A percentile compares a stretch with the other conserved stretches of the same genome.
These are phyloP conservation scores for Ditula angustiorana DNA, from an alignment of 2,888 invertebrate genomes.

Conservation along the genomic window DNA sequence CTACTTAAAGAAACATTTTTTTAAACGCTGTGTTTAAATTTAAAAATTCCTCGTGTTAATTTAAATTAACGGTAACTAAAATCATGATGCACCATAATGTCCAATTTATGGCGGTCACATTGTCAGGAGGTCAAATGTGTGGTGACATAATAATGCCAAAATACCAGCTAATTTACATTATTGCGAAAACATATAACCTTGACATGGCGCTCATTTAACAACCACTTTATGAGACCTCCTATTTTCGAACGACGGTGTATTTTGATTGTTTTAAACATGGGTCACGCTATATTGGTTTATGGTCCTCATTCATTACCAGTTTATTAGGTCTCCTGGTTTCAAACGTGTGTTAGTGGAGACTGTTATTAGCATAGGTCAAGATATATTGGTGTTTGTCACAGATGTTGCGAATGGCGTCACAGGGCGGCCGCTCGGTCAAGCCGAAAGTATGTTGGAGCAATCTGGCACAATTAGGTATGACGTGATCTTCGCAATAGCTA, in stretches of 20 bases:
- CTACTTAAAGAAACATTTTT: too few relatives aligned
- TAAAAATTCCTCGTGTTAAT: too few relatives aligned
- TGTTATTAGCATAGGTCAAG: neutral
- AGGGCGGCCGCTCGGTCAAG: conserved; percentile 62
- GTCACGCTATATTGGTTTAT: conserved; percentile 14
- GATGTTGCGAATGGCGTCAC: conserved; percentile 51
- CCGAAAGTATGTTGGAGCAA: conserved; percentile 61
- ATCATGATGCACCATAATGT: neutral
- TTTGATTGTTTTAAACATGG: neutral
- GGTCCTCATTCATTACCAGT: neutral
- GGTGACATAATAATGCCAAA: conserved; percentile 17
- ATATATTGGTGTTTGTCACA: conserved; percentile 16
- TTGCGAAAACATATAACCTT: conserved; percentile 6
- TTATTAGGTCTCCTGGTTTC: neutral
- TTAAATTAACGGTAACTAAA: neutral
- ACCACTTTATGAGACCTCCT: neutral
- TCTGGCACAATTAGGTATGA: conserved; percentile 72
- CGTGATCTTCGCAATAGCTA: conserved; percentile 54
- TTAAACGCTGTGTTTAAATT: too few relatives aligned
- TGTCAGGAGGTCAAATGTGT: neutral
- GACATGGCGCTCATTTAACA: neutral
- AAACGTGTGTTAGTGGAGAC: neutral
- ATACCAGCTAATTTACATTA: conserved; percentile 7
- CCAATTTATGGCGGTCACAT: neutral
- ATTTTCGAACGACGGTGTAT: neutral